Base-by-base conservation (phyloP, 2,113 vertebrate species). In the Cygnus buccinator region DNA sequence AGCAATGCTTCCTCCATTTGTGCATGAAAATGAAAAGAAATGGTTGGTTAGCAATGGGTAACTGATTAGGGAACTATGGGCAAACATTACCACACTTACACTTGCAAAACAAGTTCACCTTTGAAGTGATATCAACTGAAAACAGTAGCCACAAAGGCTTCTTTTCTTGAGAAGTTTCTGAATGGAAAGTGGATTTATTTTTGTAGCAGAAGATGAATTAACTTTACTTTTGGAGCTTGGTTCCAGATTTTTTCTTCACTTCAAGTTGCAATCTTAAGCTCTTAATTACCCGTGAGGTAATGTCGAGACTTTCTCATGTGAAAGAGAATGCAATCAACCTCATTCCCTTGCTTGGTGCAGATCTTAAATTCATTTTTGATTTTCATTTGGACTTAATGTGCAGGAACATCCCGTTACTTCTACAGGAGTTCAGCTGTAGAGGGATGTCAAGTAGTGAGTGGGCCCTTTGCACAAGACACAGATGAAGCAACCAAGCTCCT, bases 1-100 rank as follows among this genome's bases (percentile, higher is more conserved):
- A 93, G 61, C 35, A 92, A 15, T 72, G 10, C 43, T 93, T 92
- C 73, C 58, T 93, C 43, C 80, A 6, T 76, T 95, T 70, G 14
- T 35, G 16, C 68, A 50, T 29, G 58, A 59, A 93, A 92, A 65
- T 65, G 21, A 61, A 71, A 93, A 89, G 55, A 84, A 90, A 66
- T 13, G n/a, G 39, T n/a, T 68, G 61, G 19, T 46, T 84, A 63
- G 44, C 67, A 78, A 35, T 35, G 15, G 41, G 19, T 29, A 63
- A 50, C 16, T 74, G 54, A 44, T 70, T 59, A 79, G 55, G 48
- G 76, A 46, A 43, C 22, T 18, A 37, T 19, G 29, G 19, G 46
- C 17, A 81, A 71, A 63, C 7, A 41, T 37, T 58, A 17, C 13
- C 25, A n/a, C 5, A 13, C 10, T 31, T 18, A 35, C 0, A 0